Evolutionary conservation across 2,113 vertebrate genomes (phyloP), one percentile per base, ranked within the genome.

Genomic region (Oryzias javanicus): DNA sequence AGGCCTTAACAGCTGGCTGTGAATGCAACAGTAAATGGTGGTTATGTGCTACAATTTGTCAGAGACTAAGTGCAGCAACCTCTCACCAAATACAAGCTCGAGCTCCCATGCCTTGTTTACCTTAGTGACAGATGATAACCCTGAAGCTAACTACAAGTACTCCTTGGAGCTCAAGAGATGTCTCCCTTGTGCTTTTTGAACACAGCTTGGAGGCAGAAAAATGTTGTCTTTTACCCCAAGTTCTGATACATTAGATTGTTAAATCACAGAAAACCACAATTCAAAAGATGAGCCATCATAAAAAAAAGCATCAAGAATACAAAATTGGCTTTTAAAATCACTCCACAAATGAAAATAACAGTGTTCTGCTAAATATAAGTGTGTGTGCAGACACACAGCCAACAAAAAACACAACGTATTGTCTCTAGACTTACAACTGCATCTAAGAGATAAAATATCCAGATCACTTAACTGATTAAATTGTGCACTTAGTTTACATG

Each of bases 41-140:
- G 22, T 60, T 60, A 50, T 55, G 46, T 29, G 41, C 56, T 4
- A 46, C 35, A 14, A 44, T 25, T 66, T 70, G 62, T 60, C 61
- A 70, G 17, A 35, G 25, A 56, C 42, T 48, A 56, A 60, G 42
- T 45, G 15, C 56, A 49, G n/a, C 56, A 61, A 42, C 51, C 57
- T 35, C 70, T 56, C 35, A 35, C 18, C 2, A 56, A 24, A 57
- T 27, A 15, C 20, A 46, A 60, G 48, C 48, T n/a, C 47, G 53
- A 44, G 20, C 22, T 13, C 58, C 52, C 6, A 44, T 52, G 44
- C 60, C 48, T 57, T 56, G 58, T 73, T 62, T 57, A 48, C 42
- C 20, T 47, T 49, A 4, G 57, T 14, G 57, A 55, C 63, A 56
- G 63, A 73, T 51, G 60, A 67, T 62, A 62, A 67, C 71, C 58